Conservation (phyloP, 2,113 vertebrate genomes). For the Brachirus orientalis region DNA sequence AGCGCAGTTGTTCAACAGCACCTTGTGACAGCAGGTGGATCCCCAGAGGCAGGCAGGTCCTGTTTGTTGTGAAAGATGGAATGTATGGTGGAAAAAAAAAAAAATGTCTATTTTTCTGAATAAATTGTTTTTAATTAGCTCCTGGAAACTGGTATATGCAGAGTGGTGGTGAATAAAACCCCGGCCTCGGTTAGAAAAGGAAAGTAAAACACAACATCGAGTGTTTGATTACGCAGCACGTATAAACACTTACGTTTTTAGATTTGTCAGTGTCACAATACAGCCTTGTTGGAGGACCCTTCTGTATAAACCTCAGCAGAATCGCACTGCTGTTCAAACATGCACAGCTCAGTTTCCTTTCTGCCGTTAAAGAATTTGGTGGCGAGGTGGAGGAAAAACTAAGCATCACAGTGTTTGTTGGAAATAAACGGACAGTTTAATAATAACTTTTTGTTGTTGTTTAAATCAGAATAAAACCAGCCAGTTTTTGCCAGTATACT, state of each 20-base stretch:
- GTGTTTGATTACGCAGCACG: constrained; percentile 46
- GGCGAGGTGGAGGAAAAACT: constrained; percentile 74
- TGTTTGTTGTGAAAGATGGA: constrained; percentile 46
- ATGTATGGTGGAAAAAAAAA: constrained; percentile 46
- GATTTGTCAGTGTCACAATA: constrained; percentile 84
- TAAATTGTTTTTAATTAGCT: background rate
- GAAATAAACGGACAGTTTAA: constrained; percentile 86
- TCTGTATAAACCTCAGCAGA: constrained; percentile 83
- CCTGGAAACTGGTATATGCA: background rate
- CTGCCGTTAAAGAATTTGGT: constrained; percentile 8
- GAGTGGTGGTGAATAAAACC: background rate
- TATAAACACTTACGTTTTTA: constrained; percentile 33
- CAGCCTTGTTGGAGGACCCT: constrained; percentile 75
- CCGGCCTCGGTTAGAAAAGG: background rate
- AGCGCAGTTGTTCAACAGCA: constrained; percentile 50
- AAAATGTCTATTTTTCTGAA: background rate
- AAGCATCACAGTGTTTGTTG: constrained; percentile 86
- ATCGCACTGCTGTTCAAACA: constrained; percentile 62
- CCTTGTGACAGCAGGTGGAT: constrained; percentile 7
- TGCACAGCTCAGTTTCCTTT: background rate
- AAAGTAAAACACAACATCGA: background rate
- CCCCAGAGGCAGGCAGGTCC: background rate
- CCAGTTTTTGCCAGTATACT: constrained; percentile 75
- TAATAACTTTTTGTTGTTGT: constrained; percentile 73
- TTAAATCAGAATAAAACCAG: constrained; percentile 82